These are phyloP conservation scores for Eupithecia tripunctaria DNA, from an alignment of 2,888 invertebrate species.

Conservation along the genomic window DNA sequence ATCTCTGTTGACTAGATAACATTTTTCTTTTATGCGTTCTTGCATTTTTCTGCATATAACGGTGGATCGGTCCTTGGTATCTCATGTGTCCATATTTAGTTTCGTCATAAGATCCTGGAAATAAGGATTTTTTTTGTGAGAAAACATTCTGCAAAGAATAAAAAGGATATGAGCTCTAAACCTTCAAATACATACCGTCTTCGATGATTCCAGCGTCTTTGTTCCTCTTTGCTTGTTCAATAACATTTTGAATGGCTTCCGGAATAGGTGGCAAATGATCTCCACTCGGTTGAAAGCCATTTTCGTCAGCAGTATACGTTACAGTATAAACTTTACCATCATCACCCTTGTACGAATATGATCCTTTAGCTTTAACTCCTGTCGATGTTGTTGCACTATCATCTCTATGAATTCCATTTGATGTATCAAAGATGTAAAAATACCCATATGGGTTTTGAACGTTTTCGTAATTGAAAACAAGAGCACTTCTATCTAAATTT, in stretches of 20 bases:
- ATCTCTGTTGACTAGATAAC: background rate
- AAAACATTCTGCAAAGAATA: background rate
- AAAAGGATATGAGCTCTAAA: background rate
- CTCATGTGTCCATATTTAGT: constrained; percentile 69
- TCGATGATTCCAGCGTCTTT: constrained; percentile 64
- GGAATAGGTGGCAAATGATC: constrained; percentile 76
- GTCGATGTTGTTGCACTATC: constrained; percentile 66
- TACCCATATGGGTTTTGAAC: constrained; percentile 63
- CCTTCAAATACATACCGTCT: constrained; percentile 61
- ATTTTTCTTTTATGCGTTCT: constrained; percentile 1
- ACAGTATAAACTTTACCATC: constrained; percentile 72
- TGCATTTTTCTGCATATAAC: constrained; percentile 16
- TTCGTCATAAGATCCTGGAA: constrained; percentile 69
- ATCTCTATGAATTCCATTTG: constrained; percentile 73
- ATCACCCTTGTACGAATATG: constrained; percentile 73
- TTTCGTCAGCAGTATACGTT: constrained; percentile 73
- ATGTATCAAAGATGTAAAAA: constrained; percentile 70
- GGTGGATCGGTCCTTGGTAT: constrained; percentile 51
- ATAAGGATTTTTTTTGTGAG: background rate
- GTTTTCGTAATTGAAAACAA: constrained; percentile 65
- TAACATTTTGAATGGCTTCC: constrained; percentile 66
- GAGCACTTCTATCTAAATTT: constrained; percentile 62
- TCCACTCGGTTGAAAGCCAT: constrained; percentile 70
- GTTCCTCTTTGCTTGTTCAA: constrained; percentile 65
- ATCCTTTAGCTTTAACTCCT: constrained; percentile 69